These are phyloP conservation scores for Archips xylosteana DNA, from an alignment of 2,888 invertebrate genomes.

Conservation along the genomic window DNA sequence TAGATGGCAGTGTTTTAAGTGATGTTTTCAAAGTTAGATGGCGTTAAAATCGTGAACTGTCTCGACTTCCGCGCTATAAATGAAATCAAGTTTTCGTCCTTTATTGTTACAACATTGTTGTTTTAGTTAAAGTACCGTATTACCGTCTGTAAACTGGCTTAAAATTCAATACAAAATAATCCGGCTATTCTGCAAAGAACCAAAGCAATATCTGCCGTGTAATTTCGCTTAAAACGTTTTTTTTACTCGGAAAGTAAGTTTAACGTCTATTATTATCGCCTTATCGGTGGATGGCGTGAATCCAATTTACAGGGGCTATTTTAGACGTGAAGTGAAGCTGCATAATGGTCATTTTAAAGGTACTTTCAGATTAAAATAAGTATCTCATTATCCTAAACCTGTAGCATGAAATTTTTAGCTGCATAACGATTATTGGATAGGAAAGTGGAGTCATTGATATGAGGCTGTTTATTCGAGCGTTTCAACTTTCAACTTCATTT, in stretches of 20 bases:
- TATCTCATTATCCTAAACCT: not conserved
- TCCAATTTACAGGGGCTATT: slow-evolving; percentile 32
- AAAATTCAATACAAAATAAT: too few relatives aligned
- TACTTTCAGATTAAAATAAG: slow-evolving; percentile 6
- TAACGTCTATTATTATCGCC: slow-evolving; percentile 13
- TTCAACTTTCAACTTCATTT: too few relatives aligned
- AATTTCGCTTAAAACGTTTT: not conserved
- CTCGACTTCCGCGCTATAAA: too few relatives aligned
- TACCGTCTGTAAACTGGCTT: too few relatives aligned
- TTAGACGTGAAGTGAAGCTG: slow-evolving; percentile 20
- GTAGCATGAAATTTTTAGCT: not conserved
- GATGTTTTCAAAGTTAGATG: not conserved
- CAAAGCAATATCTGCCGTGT: not conserved
- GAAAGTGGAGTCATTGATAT: not conserved
- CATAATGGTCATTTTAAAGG: slow-evolving; percentile 20
- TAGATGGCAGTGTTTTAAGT: not conserved
- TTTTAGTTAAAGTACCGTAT: too few relatives aligned
- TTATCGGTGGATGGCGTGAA: slow-evolving; percentile 28
- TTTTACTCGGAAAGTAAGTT: not conserved
- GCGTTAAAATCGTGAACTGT: not conserved
- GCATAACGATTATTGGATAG: not conserved
- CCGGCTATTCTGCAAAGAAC: too few relatives aligned
- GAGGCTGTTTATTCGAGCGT: too few relatives aligned
- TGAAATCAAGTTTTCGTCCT: too few relatives aligned
- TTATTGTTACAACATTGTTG: too few relatives aligned